Evolutionary conservation across 23 tunicate genomes (phyloP), one percentile per base, ranked within the genome.

Genomic region (Oikopleura albicans): DNA sequence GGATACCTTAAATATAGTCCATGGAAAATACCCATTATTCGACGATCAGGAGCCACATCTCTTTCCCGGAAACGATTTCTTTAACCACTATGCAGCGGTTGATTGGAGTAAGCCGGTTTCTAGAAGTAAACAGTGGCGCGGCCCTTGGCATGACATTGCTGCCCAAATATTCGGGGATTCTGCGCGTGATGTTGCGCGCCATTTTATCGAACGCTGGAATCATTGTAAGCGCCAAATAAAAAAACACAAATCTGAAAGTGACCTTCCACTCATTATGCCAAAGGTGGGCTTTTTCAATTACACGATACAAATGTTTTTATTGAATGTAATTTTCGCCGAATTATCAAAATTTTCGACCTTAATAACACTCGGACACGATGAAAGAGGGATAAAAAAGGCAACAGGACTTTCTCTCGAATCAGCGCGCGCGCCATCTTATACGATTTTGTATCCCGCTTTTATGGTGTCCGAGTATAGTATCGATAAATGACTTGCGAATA

Each of bases 71-170:
- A 8, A 49, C 59, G 59, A 49, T 49, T 49, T 8, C 22, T 49
- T 49, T 22, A 49, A 49, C 59, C 59, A 49, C 59, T 49, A 49
- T 22, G 59, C 8, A 49, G 59, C 22, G 59, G 16, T 49, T 22
- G 59, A 49, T 22, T 49, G 59, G 59, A 22, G 22, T 8, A 8
- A 49, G 59, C 59, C 59, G n/a, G n/a, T n/a, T n/a, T n/a, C n/a
- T n/a, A n/a, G n/a, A n/a, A n/a, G n/a, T n/a, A n/a, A n/a, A n/a
- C n/a, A 49, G 8, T 49, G 8, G 16, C 8, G 59, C 8, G 22
- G 16, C 59, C 98, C 98, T 4, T 93, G 98, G 98, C 98, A 93
- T 83, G 98, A 93, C 66, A 93, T 93, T 49, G 98, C 98, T 0
- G 86, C 89, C 34, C 89, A 89, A 34, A 90, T 91, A 0, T 93